phyloP scores from a whole-genome alignment of 2,113 vertebrate genomes.

The Corynorhinus townsendii region DNA sequence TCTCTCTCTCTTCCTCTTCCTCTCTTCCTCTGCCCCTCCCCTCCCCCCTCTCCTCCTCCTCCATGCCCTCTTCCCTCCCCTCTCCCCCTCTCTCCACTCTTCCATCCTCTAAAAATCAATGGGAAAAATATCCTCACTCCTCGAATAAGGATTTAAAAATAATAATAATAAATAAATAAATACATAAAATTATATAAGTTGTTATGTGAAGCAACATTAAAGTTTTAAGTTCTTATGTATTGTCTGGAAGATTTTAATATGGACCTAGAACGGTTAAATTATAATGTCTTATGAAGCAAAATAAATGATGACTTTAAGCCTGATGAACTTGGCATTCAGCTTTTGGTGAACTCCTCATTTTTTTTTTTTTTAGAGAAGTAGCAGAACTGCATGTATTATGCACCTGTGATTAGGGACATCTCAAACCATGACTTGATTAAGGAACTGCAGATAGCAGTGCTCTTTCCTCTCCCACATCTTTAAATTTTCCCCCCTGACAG shows the following conservation, averaged over 20 bases:
- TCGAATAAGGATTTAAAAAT: too few relatives aligned
- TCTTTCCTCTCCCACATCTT: neutral
- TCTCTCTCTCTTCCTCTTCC: too few relatives aligned
- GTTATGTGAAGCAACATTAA: neutral
- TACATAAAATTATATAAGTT: neutral
- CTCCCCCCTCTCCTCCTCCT: too few relatives aligned
- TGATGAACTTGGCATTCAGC: slow-evolving; percentile 21
- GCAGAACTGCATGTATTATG: neutral
- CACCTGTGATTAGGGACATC: neutral
- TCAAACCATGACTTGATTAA: slow-evolving; percentile 45
- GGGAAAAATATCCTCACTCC: too few relatives aligned
- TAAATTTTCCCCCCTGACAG: neutral
- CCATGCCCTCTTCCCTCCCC: too few relatives aligned
- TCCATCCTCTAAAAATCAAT: too few relatives aligned
- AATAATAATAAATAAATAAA: too few relatives aligned
- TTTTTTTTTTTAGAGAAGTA: neutral
- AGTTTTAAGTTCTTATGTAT: neutral
- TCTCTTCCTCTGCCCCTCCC: too few relatives aligned
- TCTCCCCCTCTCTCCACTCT: too few relatives aligned
- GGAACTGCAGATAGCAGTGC: neutral
- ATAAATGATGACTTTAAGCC: neutral
- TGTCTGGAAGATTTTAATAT: neutral
- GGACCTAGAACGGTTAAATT: neutral
- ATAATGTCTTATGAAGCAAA: neutral
- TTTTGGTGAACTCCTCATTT: neutral